Evolutionary conservation across 2,888 invertebrate genomes (phyloP).

Genomic region (Trissolcus brochymenae): DNA sequence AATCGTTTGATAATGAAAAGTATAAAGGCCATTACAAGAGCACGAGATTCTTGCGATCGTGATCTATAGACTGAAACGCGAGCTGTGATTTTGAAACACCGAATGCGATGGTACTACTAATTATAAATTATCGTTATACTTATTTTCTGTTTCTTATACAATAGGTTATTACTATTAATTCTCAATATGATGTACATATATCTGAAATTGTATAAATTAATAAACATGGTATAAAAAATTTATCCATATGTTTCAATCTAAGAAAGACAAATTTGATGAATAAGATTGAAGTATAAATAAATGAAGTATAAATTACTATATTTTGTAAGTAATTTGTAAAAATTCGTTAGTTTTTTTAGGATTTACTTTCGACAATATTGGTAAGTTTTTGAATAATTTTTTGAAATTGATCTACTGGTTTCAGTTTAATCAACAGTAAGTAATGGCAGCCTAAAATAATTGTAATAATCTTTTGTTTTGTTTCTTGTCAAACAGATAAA

Average conservation of each 20-base stretch:
- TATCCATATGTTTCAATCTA: conserved; percentile 34
- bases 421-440: no score
- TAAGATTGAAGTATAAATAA: conserved; percentile 1
- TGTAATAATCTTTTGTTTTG: no score
- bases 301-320: no score
- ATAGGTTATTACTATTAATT: conserved; percentile 47
- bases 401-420: no score
- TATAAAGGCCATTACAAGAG: conserved; percentile 52
- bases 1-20: conserved; percentile 43
- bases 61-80: conserved; percentile 69
- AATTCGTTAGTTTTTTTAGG: no score
- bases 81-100: conserved; percentile 73
- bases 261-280: not conserved
- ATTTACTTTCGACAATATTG: no score
- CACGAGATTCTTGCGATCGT: conserved; percentile 58
- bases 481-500: no score
- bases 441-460: no score
- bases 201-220: conserved; percentile 44
- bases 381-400: no score
- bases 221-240: conserved; percentile 32
- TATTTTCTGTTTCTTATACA: conserved; percentile 52
- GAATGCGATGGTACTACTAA: conserved; percentile 71
- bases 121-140: conserved; percentile 59
- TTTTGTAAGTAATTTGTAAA: no score
- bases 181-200: conserved; percentile 43